A percentile compares a stretch with the other conserved stretches of the same genome.
Evolutionary conservation across 2,113 vertebrate species (phyloP).

Genomic region (Pao palembangensis): DNA sequence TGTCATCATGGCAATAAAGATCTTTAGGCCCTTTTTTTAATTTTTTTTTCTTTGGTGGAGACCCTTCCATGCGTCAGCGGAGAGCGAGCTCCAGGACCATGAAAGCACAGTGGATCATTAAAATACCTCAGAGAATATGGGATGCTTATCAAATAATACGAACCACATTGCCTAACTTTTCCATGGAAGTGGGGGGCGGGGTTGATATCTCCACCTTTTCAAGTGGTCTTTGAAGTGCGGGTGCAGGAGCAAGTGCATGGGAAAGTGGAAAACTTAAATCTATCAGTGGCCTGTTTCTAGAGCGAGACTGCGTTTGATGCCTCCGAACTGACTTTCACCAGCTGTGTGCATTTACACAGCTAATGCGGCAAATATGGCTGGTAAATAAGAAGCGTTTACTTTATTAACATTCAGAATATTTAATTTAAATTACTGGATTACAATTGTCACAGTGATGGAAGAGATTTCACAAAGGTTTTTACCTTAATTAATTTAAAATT

Average conservation of each 20-base stretch:
- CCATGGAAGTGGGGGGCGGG: slow-evolving; percentile 42
- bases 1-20: slow-evolving; percentile 54
- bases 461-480: not conserved
- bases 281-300: slow-evolving; percentile 17
- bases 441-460: too few relatives aligned
- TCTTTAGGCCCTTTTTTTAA: slow-evolving; percentile 11
- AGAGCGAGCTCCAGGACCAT: slow-evolving; percentile 56
- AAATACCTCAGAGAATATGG: slow-evolving; percentile 78
- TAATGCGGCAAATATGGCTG: too few relatives aligned
- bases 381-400: too few relatives aligned
- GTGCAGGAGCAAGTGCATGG: slow-evolving; percentile 55
- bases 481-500: not conserved
- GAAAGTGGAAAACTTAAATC: slow-evolving; percentile 55
- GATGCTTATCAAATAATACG: slow-evolving; percentile 82
- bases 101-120: slow-evolving; percentile 73
- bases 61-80: slow-evolving; percentile 43
- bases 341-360: not conserved
- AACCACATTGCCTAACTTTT: slow-evolving; percentile 74
- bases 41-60: slow-evolving; percentile 12
- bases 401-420: too few relatives aligned
- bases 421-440: too few relatives aligned
- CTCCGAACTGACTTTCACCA: too few relatives aligned
- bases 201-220: slow-evolving; percentile 72
- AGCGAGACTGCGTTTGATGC: not conserved
- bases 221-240: slow-evolving; percentile 72